Evolutionary conservation across 2,113 vertebrate genomes (phyloP), one percentile per base, ranked within the genome.

Genomic region (Podiceps cristatus): DNA sequence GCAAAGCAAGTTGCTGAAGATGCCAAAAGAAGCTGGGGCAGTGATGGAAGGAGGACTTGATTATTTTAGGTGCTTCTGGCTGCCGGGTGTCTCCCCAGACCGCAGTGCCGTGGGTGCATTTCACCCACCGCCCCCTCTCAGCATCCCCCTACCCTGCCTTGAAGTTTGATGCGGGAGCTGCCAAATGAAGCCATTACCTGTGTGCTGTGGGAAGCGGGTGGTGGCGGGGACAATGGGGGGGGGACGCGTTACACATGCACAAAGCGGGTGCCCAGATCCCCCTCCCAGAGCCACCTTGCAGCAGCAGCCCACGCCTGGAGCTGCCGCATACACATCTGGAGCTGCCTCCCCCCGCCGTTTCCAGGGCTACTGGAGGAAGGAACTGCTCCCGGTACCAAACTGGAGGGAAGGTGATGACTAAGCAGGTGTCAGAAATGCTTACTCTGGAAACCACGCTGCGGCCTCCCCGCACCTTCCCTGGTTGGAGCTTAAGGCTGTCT

Each of bases 341-440:
- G 37, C 66, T 29, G 74, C 78, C 55, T 50, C 60, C 25, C 76
- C 49, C 50, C 0, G 6, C 40, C 0, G 88, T 92, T 97, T 84
- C 91, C 92, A 84, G 86, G 88, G 91, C 83, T 96, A 49, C 73
- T 10, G 5, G 88, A 66, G 73, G 50, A 64, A 75, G 81, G 79
- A 55, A 62, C 22, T 1, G 33, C 47, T 80, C 44, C 2, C 4
- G 12, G 13, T 52, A 11, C 33, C 40, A 71, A 81, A 44, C 11
- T 3, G 11, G 75, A 27, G 76, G 69, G 76, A 77, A 88, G 95
- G 75, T 2, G 25, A 77, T 96, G 96, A 96, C 81, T 76, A 85
- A 84, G 92, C 93, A 91, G 76, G 88, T 88, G 90, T 68, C 88
- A 91, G 64, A 44, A 75, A 29, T 2, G 63, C 93, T 97, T 80